phyloP scores from a whole-genome alignment of 1,140 invertebrate species.

The Trichonephila clavata region DNA sequence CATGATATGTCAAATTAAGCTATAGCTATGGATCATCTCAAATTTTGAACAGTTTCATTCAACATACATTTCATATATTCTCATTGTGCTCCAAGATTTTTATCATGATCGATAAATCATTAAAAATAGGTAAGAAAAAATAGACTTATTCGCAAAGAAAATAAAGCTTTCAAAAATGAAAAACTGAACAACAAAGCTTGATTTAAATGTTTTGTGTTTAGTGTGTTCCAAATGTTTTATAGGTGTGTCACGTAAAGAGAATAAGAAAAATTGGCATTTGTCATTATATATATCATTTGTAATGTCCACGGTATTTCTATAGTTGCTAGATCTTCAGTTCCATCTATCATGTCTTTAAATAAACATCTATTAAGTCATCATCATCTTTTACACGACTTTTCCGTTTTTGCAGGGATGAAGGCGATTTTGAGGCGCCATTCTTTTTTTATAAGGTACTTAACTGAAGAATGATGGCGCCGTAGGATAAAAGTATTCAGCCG shows the following conservation, averaged over 20 bases:
- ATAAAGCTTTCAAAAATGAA: too few species aligned
- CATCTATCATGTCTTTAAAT: constrained; percentile 18
- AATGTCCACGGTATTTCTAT: neutral
- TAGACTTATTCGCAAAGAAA: too few species aligned
- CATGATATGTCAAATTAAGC: too few species aligned
- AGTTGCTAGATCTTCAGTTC: neutral
- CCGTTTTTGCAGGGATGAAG: neutral
- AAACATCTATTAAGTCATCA: constrained; percentile 44
- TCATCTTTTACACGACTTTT: constrained; percentile 6
- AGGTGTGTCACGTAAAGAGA: neutral
- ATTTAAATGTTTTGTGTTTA: too few species aligned
- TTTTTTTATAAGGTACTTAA: constrained; percentile 1
- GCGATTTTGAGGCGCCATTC: neutral
- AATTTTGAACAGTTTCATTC: too few species aligned
- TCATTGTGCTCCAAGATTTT: too few species aligned
- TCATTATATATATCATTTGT: neutral
- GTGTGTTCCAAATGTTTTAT: neutral
- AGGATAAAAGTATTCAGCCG: neutral
- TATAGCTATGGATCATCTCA: too few species aligned
- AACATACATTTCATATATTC: too few species aligned
- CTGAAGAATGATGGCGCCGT: constrained; percentile 26
- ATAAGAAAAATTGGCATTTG: neutral
- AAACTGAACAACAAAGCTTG: too few species aligned
- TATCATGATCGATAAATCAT: too few species aligned
- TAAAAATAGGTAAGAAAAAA: too few species aligned